Base-by-base conservation (phyloP, 2,113 vertebrate species). In the Mormyrus lacerda region DNA sequence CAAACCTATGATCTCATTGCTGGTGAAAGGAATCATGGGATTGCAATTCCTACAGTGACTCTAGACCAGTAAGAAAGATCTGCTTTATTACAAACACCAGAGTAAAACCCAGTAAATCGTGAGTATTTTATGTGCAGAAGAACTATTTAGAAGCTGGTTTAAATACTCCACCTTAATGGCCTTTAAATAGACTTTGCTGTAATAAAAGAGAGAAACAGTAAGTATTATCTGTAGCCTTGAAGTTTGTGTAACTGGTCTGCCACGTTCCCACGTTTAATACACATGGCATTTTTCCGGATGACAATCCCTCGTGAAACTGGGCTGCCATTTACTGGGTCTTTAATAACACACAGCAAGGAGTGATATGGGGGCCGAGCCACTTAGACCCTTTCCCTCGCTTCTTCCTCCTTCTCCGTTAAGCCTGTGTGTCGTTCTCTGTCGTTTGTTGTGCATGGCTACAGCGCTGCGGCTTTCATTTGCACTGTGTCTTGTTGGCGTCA, bases 1-100 rank as follows among this genome's bases (percentile, higher is more conserved):
- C 90, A 89, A 44, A 82, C 53, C 53, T 61, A 89, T 50, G 42
- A 82, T 73, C 58, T 76, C 61, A 76, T 88, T 88, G 27, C 58
- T 88, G 61, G 61, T 88, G 87, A 88, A 88, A 88, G 58, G 58
- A 65, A 31, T 58, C 45, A 50, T 88, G 61, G 39, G n/a, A 73
- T 61, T 31, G 45, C 45, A 73, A 88, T 88, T 88, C 73, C 7
- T 17, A 15, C 31, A 42, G 15, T 79, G 35, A 5, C 35, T 79
- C 15, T 35, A 79, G 19, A 79, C 73, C 39, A 79, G 17, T 42
- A 79, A 35, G 13, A 17, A 39, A 2, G 73, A 79, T 42, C 17
- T 17, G 31, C 35, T 79, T 79, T 79, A 79, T 79, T 17, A 19
- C 13, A 39, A 2, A 42, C 35, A 76, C 69, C 69, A 39, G 27